Base-by-base conservation (phyloP, 1,140 invertebrate genomes). In the Calosoma granatense region DNA sequence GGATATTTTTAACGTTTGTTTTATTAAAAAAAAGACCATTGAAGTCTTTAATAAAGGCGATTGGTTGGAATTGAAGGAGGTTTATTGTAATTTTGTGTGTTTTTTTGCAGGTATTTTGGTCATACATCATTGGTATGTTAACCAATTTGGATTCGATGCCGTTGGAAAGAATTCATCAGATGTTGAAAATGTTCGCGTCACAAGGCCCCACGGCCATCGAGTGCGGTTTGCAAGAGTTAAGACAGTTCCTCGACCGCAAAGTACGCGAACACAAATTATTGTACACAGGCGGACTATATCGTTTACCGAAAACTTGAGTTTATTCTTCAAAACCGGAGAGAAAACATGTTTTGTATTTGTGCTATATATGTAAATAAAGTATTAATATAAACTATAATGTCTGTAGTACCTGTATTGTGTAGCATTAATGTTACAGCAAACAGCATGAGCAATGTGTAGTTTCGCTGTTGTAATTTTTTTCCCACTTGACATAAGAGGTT, bases 181-280 rank as follows among this genome's bases (percentile, higher is more conserved):
- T 98, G 92, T 75, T 98, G 20, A 92, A 94, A 69, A 93, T 98
- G 86, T 98, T 98, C 78, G 90, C 91, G 1, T 86, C 87, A 61
- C 89, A 92, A 69, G 86, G 85, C n/a, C 86, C 88, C 0, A 79
- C 82, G 14, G 83, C 88, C 0, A 84, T 89, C 11, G 93, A 97
- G 67, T 95, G 92, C 62, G 91, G 84, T 63, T 73, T 91, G 53
- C 86, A 90, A 52, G 92, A 97, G 71, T 74, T 97, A 1, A 83
- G 89, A 67, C 82, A 86, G 59, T 97, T 97, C 70, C 76, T 98
- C 15, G 94, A 97, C 71, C 82, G 86, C 26, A 97, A 97, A 85
- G 92, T 97, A 0, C 76, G 88, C 56, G 90, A 93, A 66, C 89
- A 94, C 72, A 84, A 91, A 65, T 72, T 97, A 9, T 72, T 94